These are phyloP conservation scores for Phallusia fumigata DNA, from an alignment of 23 tunicate genomes.

Conservation along the genomic window DNA sequence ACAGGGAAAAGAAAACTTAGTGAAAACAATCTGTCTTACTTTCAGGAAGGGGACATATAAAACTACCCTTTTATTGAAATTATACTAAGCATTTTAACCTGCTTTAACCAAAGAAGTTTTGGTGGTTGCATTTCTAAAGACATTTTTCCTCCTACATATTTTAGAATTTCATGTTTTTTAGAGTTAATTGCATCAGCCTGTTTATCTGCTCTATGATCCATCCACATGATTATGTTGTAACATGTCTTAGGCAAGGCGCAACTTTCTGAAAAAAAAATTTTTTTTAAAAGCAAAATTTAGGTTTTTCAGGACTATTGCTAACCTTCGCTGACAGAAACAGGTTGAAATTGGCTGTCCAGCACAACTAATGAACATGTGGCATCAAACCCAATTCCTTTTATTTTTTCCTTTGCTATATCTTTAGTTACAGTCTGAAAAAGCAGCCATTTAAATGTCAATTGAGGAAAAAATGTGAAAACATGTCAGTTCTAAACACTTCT, in stretches of 20 bases:
- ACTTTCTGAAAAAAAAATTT: not conserved
- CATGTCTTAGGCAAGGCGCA: not conserved
- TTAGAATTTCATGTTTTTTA: constrained; percentile 40
- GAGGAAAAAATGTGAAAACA: no score
- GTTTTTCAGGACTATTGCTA: not conserved
- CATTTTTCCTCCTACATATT: constrained; percentile 89
- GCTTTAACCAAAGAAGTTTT: constrained; percentile 76
- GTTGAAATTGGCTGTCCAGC: constrained; percentile 51
- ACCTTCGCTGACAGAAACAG: constrained; percentile 34
- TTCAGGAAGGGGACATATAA: no score
- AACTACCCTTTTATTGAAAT: no score
- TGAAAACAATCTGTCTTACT: no score
- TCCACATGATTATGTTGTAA: constrained; percentile 87
- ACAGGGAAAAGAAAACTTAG: no score
- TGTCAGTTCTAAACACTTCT: no score
- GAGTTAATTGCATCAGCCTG: constrained; percentile 74
- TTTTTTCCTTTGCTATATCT: constrained; percentile 12
- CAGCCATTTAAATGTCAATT: not conserved
- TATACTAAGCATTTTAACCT: no score
- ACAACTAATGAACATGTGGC: constrained; percentile 96
- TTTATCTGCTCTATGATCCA: constrained; percentile 89
- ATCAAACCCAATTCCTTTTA: constrained; percentile 92
- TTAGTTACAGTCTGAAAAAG: constrained; percentile 30
- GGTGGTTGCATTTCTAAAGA: constrained; percentile 98
- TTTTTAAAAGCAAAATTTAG: not conserved